Base-by-base conservation (phyloP, 2,113 vertebrate genomes). In the Plestiodon gilberti region DNA sequence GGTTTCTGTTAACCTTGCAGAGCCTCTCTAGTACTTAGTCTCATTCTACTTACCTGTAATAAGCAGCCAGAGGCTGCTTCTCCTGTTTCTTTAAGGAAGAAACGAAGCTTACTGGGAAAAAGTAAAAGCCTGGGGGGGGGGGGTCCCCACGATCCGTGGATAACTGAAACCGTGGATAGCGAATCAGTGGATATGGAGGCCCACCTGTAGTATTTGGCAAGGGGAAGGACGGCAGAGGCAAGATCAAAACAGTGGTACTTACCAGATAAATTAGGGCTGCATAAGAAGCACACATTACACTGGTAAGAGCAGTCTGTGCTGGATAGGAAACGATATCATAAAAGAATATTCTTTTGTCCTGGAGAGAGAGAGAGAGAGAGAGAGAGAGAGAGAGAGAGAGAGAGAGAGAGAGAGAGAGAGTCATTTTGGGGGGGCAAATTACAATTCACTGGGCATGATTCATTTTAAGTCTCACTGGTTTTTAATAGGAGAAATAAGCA, bases 181-280 rank as follows among this genome's bases (percentile, higher is more conserved):
- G n/a, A n/a, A n/a, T n/a, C n/a, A n/a, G n/a, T n/a, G n/a, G n/a
- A n/a, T n/a, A n/a, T n/a, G n/a, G n/a, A n/a, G n/a, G n/a, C n/a
- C n/a, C n/a, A n/a, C n/a, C n/a, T n/a, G n/a, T n/a, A n/a, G n/a
- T n/a, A 22, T 0, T 70, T 57, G 43, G 17, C 9, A 7, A 7
- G 22, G 25, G 82, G 8, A 70, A 2, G 0, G 23, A 30, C 20
- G 3, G 4, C 52, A 18, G 65, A 67, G 2, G 0, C 17, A 7
- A 6, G 22, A 40, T 22, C 14, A 35, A 23, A 61, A 35, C 10
- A 81, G 82, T 23, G 74, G 64, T 80, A 59, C 73, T 89, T 86
- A 85, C 88, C 83, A 92, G 74, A 11, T 89, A 86, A 92, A 93
- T 94, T 28, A 95, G 82, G 55, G 87, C 86, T 83, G 94, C 91